Evolutionary conservation across 1,140 invertebrate species (phyloP), one percentile per base, ranked within the genome.

Genomic region (Neocloeon triangulifer): DNA sequence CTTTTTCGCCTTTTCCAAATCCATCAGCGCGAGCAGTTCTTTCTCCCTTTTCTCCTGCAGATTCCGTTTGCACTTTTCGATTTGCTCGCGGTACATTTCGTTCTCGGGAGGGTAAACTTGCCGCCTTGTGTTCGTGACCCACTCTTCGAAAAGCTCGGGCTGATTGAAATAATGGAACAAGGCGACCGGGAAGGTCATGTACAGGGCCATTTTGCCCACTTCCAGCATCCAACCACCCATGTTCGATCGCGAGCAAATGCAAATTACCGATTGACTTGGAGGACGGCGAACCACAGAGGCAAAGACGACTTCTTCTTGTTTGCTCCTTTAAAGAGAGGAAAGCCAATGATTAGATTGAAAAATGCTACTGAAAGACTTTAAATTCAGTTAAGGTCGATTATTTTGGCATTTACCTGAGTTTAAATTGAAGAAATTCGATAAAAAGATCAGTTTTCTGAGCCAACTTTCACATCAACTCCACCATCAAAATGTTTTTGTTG

Each of bases 91-190:
- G 30, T 66, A 48, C 36, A 55, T 49, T 43, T 56, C 48, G 46
- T 61, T 61, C 38, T 72, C 66, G 5, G 71, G 71, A n/a, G 73
- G 74, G 48, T 65, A 74, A 10, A 69, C 46, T 42, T 77, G 57
- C 16, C 64, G 49, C 43, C 71, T 73, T 22, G 62, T 69, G 36
- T 72, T 62, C 18, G 65, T 69, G 5, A 85, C 66, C 66, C 66
- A 77, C 35, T 76, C 62, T 48, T 85, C 77, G 50, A 80, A 84
- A 44, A 72, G 73, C 26, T 64, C 58, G 5, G 80, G 73, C 44
- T 84, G 75, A 50, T 88, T 86, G 44, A 85, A 86, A 37, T 69
- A 65, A 49, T 86, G 77, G 44, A 88, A 91, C 8, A 79, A 41
- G 3, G 48, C 57, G 4, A 88, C 79, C 0, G 84, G 84, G 51